These are phyloP conservation scores for Mya arenaria DNA, from an alignment of 1,140 invertebrate genomes.

Conservation along the genomic window DNA sequence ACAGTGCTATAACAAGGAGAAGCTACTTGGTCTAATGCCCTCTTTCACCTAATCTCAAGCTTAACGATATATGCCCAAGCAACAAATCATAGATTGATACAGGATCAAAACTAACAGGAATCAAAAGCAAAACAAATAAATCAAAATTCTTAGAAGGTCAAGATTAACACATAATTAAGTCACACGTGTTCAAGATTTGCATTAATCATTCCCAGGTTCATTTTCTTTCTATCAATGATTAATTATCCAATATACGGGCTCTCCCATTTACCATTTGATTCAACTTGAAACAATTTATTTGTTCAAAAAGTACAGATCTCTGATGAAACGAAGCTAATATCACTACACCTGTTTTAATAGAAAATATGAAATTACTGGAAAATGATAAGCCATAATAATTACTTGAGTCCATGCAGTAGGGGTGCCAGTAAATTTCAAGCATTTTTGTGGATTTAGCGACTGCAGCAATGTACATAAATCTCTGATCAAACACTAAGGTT, in stretches of 20 bases:
- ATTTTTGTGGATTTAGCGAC: not conserved
- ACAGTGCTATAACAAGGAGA: no score
- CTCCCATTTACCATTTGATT: constrained; percentile 39
- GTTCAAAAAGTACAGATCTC: constrained; percentile 30
- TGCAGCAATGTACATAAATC: constrained; percentile 43
- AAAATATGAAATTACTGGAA: constrained; percentile 28
- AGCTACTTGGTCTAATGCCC: no score
- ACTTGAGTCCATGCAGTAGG: constrained; percentile 15
- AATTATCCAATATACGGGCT: constrained; percentile 47
- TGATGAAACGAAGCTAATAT: constrained; percentile 43
- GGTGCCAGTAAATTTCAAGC: constrained; percentile 8
- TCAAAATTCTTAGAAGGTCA: constrained; percentile 48
- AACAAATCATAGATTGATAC: not conserved
- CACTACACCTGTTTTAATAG: constrained; percentile 25
- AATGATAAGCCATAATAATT: constrained; percentile 52
- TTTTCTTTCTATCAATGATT: constrained; percentile 44
- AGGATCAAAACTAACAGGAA: constrained; percentile 1
- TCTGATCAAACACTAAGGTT: constrained; percentile 24
- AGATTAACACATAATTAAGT: constrained; percentile 54
- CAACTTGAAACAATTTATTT: constrained; percentile 55
- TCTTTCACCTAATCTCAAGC: no score
- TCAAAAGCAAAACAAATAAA: constrained; percentile 37
- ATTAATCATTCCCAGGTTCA: constrained; percentile 43
- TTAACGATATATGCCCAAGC: no score
- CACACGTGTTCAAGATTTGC: constrained; percentile 48